Conservation (phyloP, 2,797 vertebrate species). For the Amphiprion clarkii region DNA sequence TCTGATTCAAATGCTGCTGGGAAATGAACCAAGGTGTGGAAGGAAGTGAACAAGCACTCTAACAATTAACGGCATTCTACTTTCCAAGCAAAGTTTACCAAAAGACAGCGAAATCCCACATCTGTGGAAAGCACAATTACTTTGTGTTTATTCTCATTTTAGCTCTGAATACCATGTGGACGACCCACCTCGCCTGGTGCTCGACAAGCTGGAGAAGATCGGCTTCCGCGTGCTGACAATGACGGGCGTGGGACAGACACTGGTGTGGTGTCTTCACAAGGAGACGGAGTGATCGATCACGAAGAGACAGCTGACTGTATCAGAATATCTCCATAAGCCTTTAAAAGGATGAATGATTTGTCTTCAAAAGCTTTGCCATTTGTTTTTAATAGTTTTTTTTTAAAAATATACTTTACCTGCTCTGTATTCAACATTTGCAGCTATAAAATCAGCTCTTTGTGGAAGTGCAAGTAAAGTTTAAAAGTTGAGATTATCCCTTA, state of each 20-base stretch:
- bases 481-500: constrained; percentile 34
- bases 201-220: constrained; percentile 94
- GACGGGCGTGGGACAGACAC: constrained; percentile 96
- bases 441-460: not conserved
- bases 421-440: not conserved
- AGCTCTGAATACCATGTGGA: constrained; percentile 95
- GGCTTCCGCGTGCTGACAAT: constrained; percentile 93
- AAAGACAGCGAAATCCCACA: constrained; percentile 63
- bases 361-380: not conserved
- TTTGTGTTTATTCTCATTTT: constrained; percentile 68
- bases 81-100: constrained; percentile 62
- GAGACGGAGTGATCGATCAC: constrained; percentile 66
- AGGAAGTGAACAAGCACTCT: constrained; percentile 76
- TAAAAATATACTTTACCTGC: not conserved
- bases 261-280: constrained; percentile 98
- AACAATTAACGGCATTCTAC: constrained; percentile 71
- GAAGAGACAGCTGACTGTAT: not conserved
- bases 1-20: constrained; percentile 74
- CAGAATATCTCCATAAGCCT: not conserved
- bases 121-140: constrained; percentile 57
- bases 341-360: constrained; percentile 11
- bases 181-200: constrained; percentile 90
- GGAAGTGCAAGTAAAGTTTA: constrained; percentile 8
- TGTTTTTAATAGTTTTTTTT: not conserved
- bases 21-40: constrained; percentile 79